Evolutionary conservation across 2,888 invertebrate genomes (phyloP), one percentile per base, ranked within the genome.

Genomic region (Sphaeridia pumilis): DNA sequence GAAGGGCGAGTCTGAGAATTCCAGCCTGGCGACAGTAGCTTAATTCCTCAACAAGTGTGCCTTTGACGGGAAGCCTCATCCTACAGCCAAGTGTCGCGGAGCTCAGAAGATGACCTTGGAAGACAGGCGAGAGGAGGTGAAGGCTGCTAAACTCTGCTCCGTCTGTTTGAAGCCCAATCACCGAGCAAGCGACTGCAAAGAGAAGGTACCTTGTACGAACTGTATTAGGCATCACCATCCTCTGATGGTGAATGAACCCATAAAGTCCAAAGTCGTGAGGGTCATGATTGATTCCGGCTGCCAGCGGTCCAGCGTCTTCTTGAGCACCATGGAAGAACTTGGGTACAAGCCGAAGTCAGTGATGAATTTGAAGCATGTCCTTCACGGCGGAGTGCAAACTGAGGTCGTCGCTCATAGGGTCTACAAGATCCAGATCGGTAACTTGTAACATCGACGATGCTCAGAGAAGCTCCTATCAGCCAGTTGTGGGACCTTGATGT

Each of bases 131-230:
- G 21, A 25, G 17, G 25, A 17, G 4, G 20, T 54, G n/a, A 60
- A 55, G 54, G 48, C 55, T 24, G 63, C 58, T 49, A 41, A 52
- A 1, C 61, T 57, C 31, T 66, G 66, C 58, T 65, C 60, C 54
- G 56, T 48, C 36, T 67, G 66, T 57, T 49, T 66, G 14, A 58
- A 52, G 45, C 47, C n/a, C 36, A 58, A 58, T 2, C 67, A 66
- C 55, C 25, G 52, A 3, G 51, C 57, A 38, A 57, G 44, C 27
- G 52, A 51, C 20, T 67, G 67, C 54, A 56, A 49, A 50, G 56
- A 54, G 7, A 59, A 56, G 41, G 24, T 59, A 12, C 59, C 49
- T 31, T 67, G 66, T 49, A 27, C 44, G 3, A 52, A 60, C 48
- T 67, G 66, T 36, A 51, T 51, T 21, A 49, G 49, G n/a, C 55